These are phyloP conservation scores for Sebastes diaconus DNA, from an alignment of 2,797 vertebrate genomes.

Conservation along the genomic window DNA sequence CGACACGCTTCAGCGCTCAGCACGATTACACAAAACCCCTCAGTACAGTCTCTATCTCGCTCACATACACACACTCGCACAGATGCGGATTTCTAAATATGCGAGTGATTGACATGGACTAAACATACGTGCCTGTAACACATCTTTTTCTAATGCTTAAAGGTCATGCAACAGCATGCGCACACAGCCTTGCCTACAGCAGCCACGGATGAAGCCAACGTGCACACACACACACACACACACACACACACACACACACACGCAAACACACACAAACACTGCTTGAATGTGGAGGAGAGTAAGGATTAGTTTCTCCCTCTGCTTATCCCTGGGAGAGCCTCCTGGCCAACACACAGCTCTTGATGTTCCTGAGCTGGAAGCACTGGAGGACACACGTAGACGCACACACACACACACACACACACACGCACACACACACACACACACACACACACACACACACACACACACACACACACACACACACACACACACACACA, in stretches of 20 bases:
- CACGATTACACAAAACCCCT: conserved; percentile 81
- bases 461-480: too few relatives aligned
- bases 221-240: background rate
- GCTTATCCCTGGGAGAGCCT: conserved; percentile 74
- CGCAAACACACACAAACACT: conserved; percentile 18
- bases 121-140: conserved; percentile 46
- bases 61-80: conserved; percentile 2
- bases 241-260: background rate
- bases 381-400: conserved; percentile 37
- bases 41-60: conserved; percentile 51
- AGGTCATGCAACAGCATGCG: conserved; percentile 49
- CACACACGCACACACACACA: too few relatives aligned
- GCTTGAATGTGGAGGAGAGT: conserved; percentile 58
- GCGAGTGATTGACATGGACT: conserved; percentile 60
- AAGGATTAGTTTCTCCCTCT: conserved; percentile 70
- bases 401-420: background rate
- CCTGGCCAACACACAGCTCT: conserved; percentile 71
- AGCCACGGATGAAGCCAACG: conserved; percentile 8
- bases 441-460: too few relatives aligned
- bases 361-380: conserved; percentile 72
- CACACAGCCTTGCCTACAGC: conserved; percentile 42
- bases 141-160: conserved; percentile 49
- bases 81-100: conserved; percentile 45
- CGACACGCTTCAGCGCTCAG: conserved; percentile 74
- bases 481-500: background rate